A percentile compares a stretch with the other conserved stretches of the same genome.
Evolutionary conservation across 2,797 vertebrate genomes (phyloP).

Genomic region (Sebastes ruberrimus): DNA sequence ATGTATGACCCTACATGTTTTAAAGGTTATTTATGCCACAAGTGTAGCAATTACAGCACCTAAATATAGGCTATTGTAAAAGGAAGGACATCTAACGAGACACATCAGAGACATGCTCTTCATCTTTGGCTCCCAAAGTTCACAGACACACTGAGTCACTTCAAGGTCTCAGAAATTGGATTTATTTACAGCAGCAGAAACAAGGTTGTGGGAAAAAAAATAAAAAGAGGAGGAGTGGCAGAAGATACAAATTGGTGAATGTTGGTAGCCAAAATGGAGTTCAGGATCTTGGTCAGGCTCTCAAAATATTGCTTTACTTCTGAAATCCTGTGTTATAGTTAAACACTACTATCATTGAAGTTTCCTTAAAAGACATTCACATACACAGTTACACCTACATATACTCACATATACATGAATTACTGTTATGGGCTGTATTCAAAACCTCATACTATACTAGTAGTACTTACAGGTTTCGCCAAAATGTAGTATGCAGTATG

Average conservation of each 20-base stretch:
- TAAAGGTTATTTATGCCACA: background rate
- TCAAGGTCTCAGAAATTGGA: constrained; percentile 49
- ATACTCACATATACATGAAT: background rate
- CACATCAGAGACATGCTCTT: constrained; percentile 26
- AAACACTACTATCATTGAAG: background rate
- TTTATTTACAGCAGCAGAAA: constrained; percentile 54
- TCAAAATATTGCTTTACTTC: background rate
- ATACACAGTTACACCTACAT: no score
- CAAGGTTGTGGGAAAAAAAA: constrained; percentile 15
- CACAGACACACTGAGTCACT: constrained; percentile 7
- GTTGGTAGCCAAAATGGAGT: background rate
- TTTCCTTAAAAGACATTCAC: background rate
- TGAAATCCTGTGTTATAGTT: background rate
- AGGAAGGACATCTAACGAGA: constrained; percentile 15
- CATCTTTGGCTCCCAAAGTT: constrained; percentile 4
- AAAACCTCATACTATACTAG: no score
- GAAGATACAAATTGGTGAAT: background rate
- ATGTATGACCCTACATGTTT: background rate
- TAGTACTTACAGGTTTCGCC: no score
- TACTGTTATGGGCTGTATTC: no score
- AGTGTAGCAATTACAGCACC: constrained; percentile 6
- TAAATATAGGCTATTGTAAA: constrained; percentile 14
- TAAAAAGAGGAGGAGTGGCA: background rate
- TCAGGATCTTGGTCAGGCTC: background rate
- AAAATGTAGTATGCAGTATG: no score